phyloP scores from a whole-genome alignment of 2,797 vertebrate genomes.

The Xerus rutilus region DNA sequence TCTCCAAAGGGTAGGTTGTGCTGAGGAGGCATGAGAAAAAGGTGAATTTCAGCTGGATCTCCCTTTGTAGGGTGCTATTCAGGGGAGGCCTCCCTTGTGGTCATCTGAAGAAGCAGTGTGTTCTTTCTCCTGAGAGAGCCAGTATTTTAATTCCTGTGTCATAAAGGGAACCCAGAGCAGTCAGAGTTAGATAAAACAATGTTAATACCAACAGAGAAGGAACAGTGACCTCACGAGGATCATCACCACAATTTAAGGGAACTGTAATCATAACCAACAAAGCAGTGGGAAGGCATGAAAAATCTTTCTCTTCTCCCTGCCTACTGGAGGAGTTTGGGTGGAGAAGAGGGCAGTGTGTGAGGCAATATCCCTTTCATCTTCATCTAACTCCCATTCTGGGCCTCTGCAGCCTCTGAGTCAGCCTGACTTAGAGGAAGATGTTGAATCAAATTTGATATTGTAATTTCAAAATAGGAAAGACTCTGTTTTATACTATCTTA shows the following conservation, averaged over 20 bases:
- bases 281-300: neutral
- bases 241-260: neutral
- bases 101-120: constrained; percentile 6
- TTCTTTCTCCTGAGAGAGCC: neutral
- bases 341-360: neutral
- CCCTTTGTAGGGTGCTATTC: neutral
- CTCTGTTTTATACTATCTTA: neutral
- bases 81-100: neutral
- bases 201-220: neutral
- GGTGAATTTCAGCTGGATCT: neutral
- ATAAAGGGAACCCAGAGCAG: neutral
- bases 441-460: constrained; percentile 11
- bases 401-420: neutral
- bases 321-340: neutral
- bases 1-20: neutral
- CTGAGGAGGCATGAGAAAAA: neutral
- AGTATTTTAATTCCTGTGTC: neutral
- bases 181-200: neutral
- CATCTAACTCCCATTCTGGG: neutral
- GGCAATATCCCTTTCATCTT: neutral
- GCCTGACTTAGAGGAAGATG: neutral
- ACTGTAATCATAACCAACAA: neutral
- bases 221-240: neutral
- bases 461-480: constrained; percentile 45
- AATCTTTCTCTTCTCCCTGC: neutral